Evolutionary conservation across 2,797 vertebrate species (phyloP).

Genomic region (Myiothlypis coronata): DNA sequence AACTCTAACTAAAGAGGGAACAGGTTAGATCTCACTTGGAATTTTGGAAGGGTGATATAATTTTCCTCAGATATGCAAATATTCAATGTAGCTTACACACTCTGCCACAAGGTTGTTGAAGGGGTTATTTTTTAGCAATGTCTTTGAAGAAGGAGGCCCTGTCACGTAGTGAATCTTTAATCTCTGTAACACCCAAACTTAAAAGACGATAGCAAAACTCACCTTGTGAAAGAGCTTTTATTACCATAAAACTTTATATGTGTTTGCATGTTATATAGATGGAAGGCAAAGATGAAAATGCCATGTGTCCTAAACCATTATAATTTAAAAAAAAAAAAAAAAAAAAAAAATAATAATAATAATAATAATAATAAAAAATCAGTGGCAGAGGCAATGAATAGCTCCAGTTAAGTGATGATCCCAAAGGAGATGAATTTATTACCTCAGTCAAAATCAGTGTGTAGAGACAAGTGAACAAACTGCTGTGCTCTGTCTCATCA

Average conservation of each 20-base stretch:
- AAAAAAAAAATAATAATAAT: too few species aligned
- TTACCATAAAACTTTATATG: background rate
- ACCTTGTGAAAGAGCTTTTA: background rate
- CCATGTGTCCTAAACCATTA: background rate
- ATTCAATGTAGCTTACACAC: background rate
- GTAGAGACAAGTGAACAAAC: background rate
- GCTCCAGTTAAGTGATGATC: background rate
- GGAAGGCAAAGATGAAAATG: rapidly evolving
- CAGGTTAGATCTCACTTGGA: background rate
- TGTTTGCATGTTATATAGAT: background rate
- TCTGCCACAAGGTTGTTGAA: background rate
- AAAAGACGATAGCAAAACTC: background rate
- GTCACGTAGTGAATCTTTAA: too few species aligned
- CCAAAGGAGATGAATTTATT: background rate
- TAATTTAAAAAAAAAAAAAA: too few species aligned
- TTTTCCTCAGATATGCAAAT: background rate
- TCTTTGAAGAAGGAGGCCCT: background rate
- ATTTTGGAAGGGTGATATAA: background rate
- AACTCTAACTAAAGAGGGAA: background rate
- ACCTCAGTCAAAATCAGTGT: background rate
- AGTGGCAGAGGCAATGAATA: background rate
- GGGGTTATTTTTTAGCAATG: background rate
- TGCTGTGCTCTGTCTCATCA: background rate
- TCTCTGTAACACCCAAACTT: background rate
- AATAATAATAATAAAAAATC: too few species aligned